Conservation (phyloP, 2,113 vertebrate genomes). For the Eudyptes chrysolophus region DNA sequence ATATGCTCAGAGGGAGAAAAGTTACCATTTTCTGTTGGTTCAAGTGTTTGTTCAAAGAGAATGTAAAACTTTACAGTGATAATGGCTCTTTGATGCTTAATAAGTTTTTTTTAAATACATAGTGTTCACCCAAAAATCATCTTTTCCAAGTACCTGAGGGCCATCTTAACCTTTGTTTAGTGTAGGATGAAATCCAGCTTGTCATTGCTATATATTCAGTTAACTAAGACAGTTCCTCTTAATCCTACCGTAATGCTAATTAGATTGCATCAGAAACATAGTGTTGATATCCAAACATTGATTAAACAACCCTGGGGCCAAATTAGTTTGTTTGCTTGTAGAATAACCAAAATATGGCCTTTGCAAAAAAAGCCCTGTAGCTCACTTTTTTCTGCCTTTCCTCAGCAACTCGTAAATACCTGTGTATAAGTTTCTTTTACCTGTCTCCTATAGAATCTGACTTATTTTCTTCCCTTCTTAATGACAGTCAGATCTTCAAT, state of each 20-base stretch:
- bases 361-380: background rate
- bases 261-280: background rate
- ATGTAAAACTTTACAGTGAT: background rate
- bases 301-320: background rate
- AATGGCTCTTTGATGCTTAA: background rate
- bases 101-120: background rate
- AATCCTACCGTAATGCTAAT: background rate
- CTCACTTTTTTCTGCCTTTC: background rate
- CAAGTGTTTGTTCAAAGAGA: background rate
- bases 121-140: background rate
- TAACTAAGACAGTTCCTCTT: background rate
- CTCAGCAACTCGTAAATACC: background rate
- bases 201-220: background rate
- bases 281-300: background rate
- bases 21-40: background rate
- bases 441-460: background rate
- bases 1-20: background rate
- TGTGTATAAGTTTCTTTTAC: background rate
- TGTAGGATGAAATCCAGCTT: background rate
- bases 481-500: background rate
- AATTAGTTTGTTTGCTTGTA: background rate
- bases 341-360: background rate
- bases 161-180: background rate
- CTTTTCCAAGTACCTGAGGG: background rate
- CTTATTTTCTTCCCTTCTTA: background rate